Evolutionary conservation across 30 jellyfish, hydroid and myxozoan genomes (phyloP).

Genomic region (Hydra vulgaris): DNA sequence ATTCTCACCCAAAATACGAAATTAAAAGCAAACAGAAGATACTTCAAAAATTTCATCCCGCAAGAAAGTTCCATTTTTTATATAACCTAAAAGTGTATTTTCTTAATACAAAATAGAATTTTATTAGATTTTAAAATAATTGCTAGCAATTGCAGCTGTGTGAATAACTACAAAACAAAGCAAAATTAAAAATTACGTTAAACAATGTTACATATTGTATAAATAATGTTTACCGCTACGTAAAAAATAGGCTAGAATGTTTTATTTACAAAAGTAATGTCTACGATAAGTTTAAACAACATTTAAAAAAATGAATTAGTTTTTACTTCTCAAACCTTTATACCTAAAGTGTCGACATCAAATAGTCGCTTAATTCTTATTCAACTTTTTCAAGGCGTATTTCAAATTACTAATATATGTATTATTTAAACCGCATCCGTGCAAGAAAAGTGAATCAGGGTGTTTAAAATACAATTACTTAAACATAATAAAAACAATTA

Average conservation of each 20-base stretch:
- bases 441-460: neutral
- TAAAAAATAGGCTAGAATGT: neutral
- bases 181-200: neutral
- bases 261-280: neutral
- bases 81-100: neutral
- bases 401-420: neutral
- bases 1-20: constrained; percentile 57
- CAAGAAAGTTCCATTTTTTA: constrained; percentile 29
- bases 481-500: too few relatives aligned
- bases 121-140: neutral
- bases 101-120: neutral
- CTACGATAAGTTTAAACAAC: neutral
- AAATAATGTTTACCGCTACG: too few relatives aligned
- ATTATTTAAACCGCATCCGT: neutral
- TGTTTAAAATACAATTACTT: neutral
- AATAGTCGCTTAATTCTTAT: neutral
- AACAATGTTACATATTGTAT: neutral
- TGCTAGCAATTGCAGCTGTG: neutral
- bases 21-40: constrained; percentile 66
- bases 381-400: too few relatives aligned
- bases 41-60: constrained; percentile 65
- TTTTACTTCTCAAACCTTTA: neutral
- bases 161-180: neutral
- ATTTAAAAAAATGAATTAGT: too few relatives aligned
- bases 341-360: neutral